These are phyloP conservation scores for Notospermus geniculatus DNA, from an alignment of 1,140 invertebrate species.

Conservation along the genomic window DNA sequence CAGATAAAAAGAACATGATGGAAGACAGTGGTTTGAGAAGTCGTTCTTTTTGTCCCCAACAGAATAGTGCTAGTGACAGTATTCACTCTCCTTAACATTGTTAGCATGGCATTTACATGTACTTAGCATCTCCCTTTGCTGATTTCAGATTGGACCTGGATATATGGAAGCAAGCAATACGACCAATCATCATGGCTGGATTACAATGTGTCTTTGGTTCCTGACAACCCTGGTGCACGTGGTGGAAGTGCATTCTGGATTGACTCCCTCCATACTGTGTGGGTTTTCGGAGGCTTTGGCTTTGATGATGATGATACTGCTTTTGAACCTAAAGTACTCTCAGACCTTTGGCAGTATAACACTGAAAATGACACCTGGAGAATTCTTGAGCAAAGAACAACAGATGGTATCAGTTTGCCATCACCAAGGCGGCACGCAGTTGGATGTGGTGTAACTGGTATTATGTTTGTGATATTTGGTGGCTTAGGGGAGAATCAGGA, in stretches of 20 bases:
- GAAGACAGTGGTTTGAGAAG: no score
- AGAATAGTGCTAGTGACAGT: no score
- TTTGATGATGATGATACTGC: constrained; percentile 1
- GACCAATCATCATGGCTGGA: neutral
- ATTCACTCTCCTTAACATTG: no score
- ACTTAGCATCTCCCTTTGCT: no score
- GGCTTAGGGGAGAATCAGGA: neutral
- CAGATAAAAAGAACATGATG: no score
- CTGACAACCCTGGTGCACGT: constrained; percentile 1
- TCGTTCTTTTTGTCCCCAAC: no score
- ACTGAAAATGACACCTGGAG: neutral
- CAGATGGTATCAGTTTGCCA: neutral
- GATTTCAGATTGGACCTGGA: constrained; percentile 7
- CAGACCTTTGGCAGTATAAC: neutral
- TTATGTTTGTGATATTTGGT: neutral
- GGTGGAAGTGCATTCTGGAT: constrained; percentile 1
- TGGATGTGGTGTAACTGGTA: neutral
- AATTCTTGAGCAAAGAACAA: neutral
- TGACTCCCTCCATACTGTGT: neutral
- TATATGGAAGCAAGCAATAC: neutral
- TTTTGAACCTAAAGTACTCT: neutral
- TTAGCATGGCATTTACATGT: no score
- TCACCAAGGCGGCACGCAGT: neutral
- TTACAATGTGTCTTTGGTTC: neutral
- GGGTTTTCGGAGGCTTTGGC: constrained; percentile 2